These are phyloP conservation scores for Ptychochromis oligacanthus DNA, from an alignment of 2,113 vertebrate species.

Conservation along the genomic window DNA sequence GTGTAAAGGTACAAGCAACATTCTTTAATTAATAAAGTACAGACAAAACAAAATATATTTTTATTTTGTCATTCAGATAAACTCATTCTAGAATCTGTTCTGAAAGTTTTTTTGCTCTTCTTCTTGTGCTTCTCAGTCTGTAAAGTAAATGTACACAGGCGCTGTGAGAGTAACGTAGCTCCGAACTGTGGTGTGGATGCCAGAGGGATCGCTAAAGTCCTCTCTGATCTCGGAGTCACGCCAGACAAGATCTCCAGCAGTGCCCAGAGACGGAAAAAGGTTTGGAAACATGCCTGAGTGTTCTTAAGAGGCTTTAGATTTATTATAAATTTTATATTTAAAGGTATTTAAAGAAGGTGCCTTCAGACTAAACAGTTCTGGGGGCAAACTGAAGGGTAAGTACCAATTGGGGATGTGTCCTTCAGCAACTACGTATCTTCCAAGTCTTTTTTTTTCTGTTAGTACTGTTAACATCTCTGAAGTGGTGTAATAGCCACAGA, in stretches of 20 bases:
- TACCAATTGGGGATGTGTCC: background rate
- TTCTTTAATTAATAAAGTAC: accelerated
- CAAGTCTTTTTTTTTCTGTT: no score
- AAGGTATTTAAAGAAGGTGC: background rate
- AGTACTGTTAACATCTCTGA: no score
- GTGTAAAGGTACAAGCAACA: conserved; percentile 87
- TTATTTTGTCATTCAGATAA: accelerated
- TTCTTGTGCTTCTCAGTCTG: conserved; percentile 81
- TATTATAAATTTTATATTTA: background rate
- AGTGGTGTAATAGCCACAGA: no score
- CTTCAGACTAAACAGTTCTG: background rate
- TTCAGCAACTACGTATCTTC: background rate
- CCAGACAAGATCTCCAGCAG: conserved; percentile 96
- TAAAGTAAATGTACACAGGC: conserved; percentile 97
- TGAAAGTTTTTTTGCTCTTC: background rate
- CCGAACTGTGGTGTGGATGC: conserved; percentile 98
- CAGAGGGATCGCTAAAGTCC: conserved; percentile 93
- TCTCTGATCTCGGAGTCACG: conserved; percentile 95
- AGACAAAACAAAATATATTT: background rate
- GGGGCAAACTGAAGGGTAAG: background rate
- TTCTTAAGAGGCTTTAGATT: background rate
- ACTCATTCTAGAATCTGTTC: background rate
- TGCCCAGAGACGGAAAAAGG: conserved; percentile 94
- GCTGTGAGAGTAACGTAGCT: conserved; percentile 96
- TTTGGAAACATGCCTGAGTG: background rate